phyloP scores from a whole-genome alignment of 2,113 vertebrate species.

The Malaclemys terrapin region DNA sequence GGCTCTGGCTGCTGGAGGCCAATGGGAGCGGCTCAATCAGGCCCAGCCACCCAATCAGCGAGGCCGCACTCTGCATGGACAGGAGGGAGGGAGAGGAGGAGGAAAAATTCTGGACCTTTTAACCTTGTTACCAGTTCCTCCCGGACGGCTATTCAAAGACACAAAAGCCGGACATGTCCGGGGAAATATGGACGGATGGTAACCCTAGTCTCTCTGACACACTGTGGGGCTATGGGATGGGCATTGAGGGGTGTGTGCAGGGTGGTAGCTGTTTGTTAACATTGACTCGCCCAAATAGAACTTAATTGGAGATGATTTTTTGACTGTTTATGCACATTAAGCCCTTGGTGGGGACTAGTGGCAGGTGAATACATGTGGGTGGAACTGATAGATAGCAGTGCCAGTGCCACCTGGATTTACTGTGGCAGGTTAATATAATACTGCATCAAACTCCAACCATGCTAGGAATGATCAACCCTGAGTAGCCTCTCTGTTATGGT shows the following conservation, averaged over 20 bases:
- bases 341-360: background rate
- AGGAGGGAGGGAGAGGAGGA: too few relatives aligned
- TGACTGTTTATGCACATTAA: background rate
- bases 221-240: background rate
- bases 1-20: too few relatives aligned
- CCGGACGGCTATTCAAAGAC: too few relatives aligned
- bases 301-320: background rate
- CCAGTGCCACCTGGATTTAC: background rate
- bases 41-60: too few relatives aligned
- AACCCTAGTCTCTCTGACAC: background rate
- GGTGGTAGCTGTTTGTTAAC: background rate
- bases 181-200: too few relatives aligned
- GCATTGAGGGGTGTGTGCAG: background rate
- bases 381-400: background rate
- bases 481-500: background rate
- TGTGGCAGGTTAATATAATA: slow-evolving; percentile 3
- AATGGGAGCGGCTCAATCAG: too few relatives aligned
- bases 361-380: too few relatives aligned
- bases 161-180: too few relatives aligned
- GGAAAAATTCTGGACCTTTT: too few relatives aligned
- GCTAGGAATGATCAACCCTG: background rate
- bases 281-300: background rate
- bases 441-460: background rate
- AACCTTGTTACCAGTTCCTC: too few relatives aligned
- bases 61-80: too few relatives aligned